Base-by-base conservation (phyloP, 2,113 vertebrate species). In the Paracanthobrama guichenoti region DNA sequence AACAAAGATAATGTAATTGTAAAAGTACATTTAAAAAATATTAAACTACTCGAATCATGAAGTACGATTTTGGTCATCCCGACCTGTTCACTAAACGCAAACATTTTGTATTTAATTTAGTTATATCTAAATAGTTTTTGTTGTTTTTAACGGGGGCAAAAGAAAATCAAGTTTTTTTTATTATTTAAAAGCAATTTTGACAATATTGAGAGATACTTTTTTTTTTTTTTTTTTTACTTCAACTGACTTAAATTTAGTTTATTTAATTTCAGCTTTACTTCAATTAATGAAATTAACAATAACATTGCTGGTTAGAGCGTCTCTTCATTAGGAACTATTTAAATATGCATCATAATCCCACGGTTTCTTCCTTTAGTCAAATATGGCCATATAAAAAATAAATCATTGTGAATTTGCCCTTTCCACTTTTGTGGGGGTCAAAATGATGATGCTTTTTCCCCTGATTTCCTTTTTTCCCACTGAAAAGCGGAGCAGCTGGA, bases 401-500 rank as follows among this genome's bases (percentile, higher is more conserved):
- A 9, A 12, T 28, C 0, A 74, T 35, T 20, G 22, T 59, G 20
- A 31, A 28, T 20, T 64, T 64, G 6, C 7, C 3, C 77, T 1
- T 62, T 79, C 12, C 2, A 1, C n/a, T 48, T 79, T 9, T 48
- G 59, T 24, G 35, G 59, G 14, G 42, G 26, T 67, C 60, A 48
- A 44, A 26, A 50, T 50, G 42, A 28, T 22, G 10, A 55, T 26
- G 22, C 84, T 81, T 86, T 79, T 73, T 42, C 10, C 14, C 35
- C 74, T 80, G 55, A 69, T 85, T 84, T 42, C 77, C 76, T 87
- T 89, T 55, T 88, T 71, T 87, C 86, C 87, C 67, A 86, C 87
- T 86, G 84, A 91, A 93, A 94, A 93, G 93, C 85, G 91, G 92
- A 93, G 94, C 94, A 95, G 93, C 94, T 95, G 94, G 92, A 93